Conservation (phyloP, 2,113 vertebrate genomes). For the Talpa occidentalis region DNA sequence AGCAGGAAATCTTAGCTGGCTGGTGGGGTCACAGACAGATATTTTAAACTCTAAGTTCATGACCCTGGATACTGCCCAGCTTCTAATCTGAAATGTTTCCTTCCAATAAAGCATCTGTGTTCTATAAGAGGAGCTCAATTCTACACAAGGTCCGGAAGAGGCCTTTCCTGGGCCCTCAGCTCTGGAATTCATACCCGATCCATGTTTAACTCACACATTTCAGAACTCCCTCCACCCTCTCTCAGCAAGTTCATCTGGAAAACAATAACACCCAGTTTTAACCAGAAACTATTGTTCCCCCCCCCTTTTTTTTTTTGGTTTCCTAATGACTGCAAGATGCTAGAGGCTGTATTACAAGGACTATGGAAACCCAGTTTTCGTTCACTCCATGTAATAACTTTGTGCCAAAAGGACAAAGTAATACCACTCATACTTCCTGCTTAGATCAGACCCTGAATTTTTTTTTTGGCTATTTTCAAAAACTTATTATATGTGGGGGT, state of each 20-base stretch:
- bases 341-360: neutral
- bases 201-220: neutral
- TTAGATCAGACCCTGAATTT: neutral
- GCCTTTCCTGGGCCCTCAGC: conserved; percentile 58
- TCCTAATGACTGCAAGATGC: neutral
- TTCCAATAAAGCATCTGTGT: conserved; percentile 75
- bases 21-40: conserved; percentile 71
- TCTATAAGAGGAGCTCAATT: conserved; percentile 68
- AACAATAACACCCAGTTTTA: neutral
- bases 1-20: conserved; percentile 73
- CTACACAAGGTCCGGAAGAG: conserved; percentile 41
- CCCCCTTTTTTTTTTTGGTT: conserved; percentile 14
- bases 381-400: neutral
- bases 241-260: conserved; percentile 45
- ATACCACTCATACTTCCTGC: neutral
- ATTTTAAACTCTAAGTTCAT: conserved; percentile 79
- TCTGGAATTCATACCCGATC: conserved; percentile 69
- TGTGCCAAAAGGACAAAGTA: neutral
- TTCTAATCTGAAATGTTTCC: conserved; percentile 64
- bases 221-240: neutral
- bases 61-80: conserved; percentile 62
- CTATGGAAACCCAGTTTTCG: neutral
- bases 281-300: neutral
- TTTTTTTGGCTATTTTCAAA: neutral
- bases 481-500: neutral